phyloP scores from a whole-genome alignment of 1,140 invertebrate genomes.

The Drosophila nigrodunni region DNA sequence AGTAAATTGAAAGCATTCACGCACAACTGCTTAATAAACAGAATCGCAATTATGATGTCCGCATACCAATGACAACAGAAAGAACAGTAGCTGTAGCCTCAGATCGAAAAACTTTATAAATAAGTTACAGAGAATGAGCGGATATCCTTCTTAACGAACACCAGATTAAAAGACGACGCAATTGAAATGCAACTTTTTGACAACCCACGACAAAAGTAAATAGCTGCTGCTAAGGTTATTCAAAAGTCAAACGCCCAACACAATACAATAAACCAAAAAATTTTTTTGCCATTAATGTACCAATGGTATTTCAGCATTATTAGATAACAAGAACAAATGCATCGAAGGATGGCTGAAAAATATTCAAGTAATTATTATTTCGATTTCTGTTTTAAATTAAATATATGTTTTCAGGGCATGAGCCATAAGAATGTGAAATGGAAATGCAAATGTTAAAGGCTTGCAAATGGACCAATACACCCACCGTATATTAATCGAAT shows the following conservation, averaged over 20 bases:
- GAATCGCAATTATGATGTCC: conserved; percentile 64
- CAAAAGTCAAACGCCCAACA: conserved; percentile 27
- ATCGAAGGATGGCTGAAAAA: conserved; percentile 28
- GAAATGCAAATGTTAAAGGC: conserved; percentile 15
- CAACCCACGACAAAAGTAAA: conserved; percentile 27
- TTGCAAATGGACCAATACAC: neutral
- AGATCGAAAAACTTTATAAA: conserved; percentile 36
- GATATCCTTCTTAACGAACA: conserved; percentile 75
- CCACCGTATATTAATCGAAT: conserved; percentile 63
- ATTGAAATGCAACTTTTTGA: conserved; percentile 35
- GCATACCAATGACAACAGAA: conserved; percentile 45
- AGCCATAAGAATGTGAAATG: conserved; percentile 5
- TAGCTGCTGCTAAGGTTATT: conserved; percentile 20
- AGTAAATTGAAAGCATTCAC: conserved; percentile 31
- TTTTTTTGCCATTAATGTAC: conserved; percentile 44
- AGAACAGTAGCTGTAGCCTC: conserved; percentile 6
- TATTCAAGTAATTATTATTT: conserved; percentile 67
- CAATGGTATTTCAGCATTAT: conserved; percentile 45
- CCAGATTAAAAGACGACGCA: conserved; percentile 23
- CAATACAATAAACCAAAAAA: conserved; percentile 37
- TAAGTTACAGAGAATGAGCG: conserved; percentile 54
- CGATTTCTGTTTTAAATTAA: conserved; percentile 59
- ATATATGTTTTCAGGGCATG: conserved; percentile 68
- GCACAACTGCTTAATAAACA: conserved; percentile 59
- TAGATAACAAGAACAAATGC: conserved; percentile 28